phyloP scores from a whole-genome alignment of 2,888 invertebrate species.

The Glomeris marginata region DNA sequence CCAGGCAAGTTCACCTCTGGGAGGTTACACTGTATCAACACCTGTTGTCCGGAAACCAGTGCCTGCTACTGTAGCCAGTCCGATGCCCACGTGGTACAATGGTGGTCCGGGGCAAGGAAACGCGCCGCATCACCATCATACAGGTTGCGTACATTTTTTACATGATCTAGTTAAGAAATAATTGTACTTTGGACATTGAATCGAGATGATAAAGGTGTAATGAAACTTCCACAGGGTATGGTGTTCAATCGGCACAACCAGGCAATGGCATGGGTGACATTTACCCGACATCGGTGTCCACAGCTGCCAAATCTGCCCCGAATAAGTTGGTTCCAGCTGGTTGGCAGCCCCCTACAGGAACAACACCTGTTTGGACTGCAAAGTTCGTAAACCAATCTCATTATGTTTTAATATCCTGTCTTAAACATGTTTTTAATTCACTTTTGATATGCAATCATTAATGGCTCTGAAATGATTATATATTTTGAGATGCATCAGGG shows the following conservation, averaged over 20 bases:
- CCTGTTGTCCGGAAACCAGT: slow-evolving; percentile 34
- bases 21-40: slow-evolving; percentile 26
- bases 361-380: slow-evolving; percentile 13
- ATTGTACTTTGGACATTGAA: no score
- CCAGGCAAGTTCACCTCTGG: slow-evolving; percentile 23
- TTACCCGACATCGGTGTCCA: no score
- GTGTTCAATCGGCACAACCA: no score
- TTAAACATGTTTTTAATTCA: no score
- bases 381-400: background rate
- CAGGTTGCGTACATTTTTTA: no score
- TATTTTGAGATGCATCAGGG: background rate
- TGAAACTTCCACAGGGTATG: no score
- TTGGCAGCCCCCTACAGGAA: background rate
- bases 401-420: background rate
- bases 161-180: no score
- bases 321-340: no score
- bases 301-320: no score
- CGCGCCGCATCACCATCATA: no score
- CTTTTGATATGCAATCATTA: background rate
- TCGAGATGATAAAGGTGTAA: no score
- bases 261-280: no score
- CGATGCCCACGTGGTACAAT: slow-evolving; percentile 26
- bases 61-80: slow-evolving; percentile 31
- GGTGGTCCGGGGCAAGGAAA: background rate
- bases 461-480: slow-evolving; percentile 2